A percentile compares a stretch with the other conserved stretches of the same genome.
These are phyloP conservation scores for Ammodramus savannarum DNA, from an alignment of 2,113 vertebrate genomes.

Conservation along the genomic window DNA sequence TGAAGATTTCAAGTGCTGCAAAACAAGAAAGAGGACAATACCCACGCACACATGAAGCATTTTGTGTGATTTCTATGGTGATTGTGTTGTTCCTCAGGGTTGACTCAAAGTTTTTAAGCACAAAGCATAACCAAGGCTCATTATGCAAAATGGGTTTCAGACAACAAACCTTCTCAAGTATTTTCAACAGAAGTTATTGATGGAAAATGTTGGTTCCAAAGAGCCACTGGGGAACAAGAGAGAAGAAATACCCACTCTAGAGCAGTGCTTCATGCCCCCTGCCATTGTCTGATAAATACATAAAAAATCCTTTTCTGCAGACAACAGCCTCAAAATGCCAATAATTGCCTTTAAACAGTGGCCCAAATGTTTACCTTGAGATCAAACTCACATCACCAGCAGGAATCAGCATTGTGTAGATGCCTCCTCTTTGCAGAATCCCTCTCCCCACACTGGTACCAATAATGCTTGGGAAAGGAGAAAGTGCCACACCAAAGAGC, in stretches of 20 bases:
- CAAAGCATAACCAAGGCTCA: background rate
- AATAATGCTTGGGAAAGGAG: background rate
- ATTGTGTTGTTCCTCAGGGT: background rate
- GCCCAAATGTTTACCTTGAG: background rate
- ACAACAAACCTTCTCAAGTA: background rate
- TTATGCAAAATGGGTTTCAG: background rate
- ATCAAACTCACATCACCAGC: background rate
- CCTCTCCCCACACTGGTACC: background rate
- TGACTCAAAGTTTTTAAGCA: conserved; percentile 2
- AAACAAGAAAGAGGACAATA: conserved; percentile 22
- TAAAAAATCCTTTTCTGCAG: background rate
- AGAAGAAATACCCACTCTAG: background rate
- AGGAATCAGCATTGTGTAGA: background rate
- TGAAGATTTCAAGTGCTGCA: background rate
- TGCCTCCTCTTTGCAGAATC: background rate
- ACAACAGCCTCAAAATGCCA: background rate
- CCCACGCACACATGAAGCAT: background rate
- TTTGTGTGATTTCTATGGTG: background rate
- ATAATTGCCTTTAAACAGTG: background rate
- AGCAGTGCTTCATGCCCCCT: background rate
- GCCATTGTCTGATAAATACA: background rate
- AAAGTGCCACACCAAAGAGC: background rate
- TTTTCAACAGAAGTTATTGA: background rate
- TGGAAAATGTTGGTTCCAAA: background rate
- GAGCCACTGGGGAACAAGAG: background rate